Conservation (phyloP, 2,797 vertebrate species). For the Thalassophryne amazonica region DNA sequence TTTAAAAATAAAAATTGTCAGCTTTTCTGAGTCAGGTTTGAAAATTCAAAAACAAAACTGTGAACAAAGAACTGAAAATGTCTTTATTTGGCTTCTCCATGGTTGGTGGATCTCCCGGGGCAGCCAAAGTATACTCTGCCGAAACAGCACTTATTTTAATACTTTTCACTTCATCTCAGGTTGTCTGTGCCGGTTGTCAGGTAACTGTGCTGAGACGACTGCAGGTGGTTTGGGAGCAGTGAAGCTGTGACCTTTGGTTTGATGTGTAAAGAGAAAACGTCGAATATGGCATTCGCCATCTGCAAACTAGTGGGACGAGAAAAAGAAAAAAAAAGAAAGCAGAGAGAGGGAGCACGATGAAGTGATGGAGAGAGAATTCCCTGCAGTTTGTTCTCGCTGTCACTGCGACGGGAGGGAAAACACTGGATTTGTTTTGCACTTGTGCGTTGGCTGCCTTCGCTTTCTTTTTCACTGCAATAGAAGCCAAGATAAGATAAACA, state of each 20-base stretch:
- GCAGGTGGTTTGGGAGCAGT: constrained; percentile 64
- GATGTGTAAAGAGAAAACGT: constrained; percentile 79
- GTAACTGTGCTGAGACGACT: constrained; percentile 68
- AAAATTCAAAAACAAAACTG: no score
- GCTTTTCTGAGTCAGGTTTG: no score
- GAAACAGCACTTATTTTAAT: constrained; percentile 51
- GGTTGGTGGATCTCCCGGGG: constrained; percentile 21
- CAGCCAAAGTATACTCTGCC: constrained; percentile 40
- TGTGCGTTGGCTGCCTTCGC: constrained; percentile 40
- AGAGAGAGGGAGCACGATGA: constrained; percentile 35
- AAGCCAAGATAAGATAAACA: constrained; percentile 45
- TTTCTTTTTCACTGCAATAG: constrained; percentile 41
- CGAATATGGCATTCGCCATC: constrained; percentile 81
- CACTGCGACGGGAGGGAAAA: constrained; percentile 56
- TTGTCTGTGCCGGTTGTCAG: constrained; percentile 67
- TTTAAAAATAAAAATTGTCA: no score
- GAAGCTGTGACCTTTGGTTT: constrained; percentile 89
- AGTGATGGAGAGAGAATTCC: constrained; percentile 21
- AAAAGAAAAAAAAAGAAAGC: not conserved
- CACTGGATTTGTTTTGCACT: constrained; percentile 59
- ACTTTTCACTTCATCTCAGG: constrained; percentile 33
- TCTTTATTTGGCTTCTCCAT: constrained; percentile 44
- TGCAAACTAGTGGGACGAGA: constrained; percentile 68
- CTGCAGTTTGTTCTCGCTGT: constrained; percentile 43
- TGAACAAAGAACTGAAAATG: constrained; percentile 30